phyloP scores from a whole-genome alignment of 2,797 vertebrate genomes.

The Eulemur mongoz region DNA sequence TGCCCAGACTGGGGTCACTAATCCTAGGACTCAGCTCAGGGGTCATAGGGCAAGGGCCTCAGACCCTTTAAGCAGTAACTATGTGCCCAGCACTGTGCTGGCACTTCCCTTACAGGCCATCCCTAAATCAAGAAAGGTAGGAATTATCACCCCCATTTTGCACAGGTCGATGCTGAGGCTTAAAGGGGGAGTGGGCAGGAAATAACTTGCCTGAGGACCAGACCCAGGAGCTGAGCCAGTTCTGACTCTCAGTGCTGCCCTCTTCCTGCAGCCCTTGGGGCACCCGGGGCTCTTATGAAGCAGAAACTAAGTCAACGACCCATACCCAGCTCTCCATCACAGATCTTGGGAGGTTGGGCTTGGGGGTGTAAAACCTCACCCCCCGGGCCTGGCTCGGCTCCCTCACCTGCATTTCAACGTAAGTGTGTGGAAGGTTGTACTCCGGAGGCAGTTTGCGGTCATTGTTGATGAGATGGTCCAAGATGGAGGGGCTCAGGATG shows the following conservation, averaged over 20 bases:
- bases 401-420: constrained; percentile 95
- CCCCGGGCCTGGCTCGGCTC: fast-evolving
- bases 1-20: neutral
- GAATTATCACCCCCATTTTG: no score
- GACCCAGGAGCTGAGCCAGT: neutral
- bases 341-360: neutral
- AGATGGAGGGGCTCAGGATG: constrained; percentile 92
- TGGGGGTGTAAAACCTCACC: neutral
- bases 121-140: neutral
- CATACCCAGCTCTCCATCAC: fast-evolving
- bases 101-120: neutral
- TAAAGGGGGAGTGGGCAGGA: neutral
- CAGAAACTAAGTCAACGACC: neutral
- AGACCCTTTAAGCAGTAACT: neutral
- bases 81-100: neutral
- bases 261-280: neutral
- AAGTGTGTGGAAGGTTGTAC: constrained; percentile 95
- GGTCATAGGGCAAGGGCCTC: neutral
- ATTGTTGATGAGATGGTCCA: constrained; percentile 96
- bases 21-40: neutral
- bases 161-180: neutral
- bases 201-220: neutral
- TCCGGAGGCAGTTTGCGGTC: constrained; percentile 95
- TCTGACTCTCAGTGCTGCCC: neutral
- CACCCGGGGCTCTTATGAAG: neutral